Evolutionary conservation across 2,113 vertebrate genomes (phyloP), one percentile per base, ranked within the genome.

Genomic region (Misgurnus mizolepis): DNA sequence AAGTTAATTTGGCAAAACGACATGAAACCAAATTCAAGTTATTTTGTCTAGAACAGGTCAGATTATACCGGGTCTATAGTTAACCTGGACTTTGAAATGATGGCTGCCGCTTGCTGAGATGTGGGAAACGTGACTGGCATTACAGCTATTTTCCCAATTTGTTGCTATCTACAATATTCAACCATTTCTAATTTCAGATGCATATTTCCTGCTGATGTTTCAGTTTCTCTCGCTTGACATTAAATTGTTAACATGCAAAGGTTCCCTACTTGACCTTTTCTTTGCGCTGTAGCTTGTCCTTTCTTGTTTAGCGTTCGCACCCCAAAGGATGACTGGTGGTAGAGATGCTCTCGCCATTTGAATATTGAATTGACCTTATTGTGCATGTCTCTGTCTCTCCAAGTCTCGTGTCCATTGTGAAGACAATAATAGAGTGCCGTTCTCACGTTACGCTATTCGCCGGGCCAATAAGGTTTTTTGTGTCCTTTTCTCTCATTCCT

Each of bases 171-270:
- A 18, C 10, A 60, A 64, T 60, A 49, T 18, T 64, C 22, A 6
- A 87, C 85, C 79, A 78, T 70, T 49, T 70, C 78, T 79, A 47
- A 53, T 78, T 49, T 69, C 45, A 84, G 86, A 88, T 75, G 81
- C 67, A 87, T 64, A 88, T 80, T 83, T 85, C 9, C 61, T 84
- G 83, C 69, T 68, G 80, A 78, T 85, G 62, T 11, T 11, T 47
- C 67, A 65, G 55, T 71, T 18, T 53, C 45, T 80, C 67, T 79
- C 61, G 65, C 75, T 64, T 75, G 80, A 87, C 85, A 74, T 86
- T 82, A 85, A 75, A 88, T 73, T 77, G 89, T 91, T 89, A 92
- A 86, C 88, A 91, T 88, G 90, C 87, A 65, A 64, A 61, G 70
- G 82, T 60, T 69, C 80, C 76, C 85, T 82, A 67, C 78, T 83